Evolutionary conservation across 2,113 vertebrate genomes (phyloP), one percentile per base, ranked within the genome.

Genomic region (Archocentrus centrarchus): DNA sequence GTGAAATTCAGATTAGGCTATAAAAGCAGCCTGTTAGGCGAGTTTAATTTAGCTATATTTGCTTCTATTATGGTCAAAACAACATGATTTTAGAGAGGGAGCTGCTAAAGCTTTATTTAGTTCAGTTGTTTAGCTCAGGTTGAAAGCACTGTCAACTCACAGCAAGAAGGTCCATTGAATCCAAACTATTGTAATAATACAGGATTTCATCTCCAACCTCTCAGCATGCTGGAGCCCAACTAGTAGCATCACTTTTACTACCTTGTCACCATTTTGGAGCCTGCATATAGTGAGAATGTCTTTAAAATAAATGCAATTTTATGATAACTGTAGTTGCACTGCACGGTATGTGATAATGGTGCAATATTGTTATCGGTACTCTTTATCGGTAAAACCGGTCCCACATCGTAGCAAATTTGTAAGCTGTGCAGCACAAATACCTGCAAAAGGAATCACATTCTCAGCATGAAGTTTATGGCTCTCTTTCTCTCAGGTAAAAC

Each of bases 1-100:
- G 79, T 81, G 55, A 77, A 62, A 58, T 39, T 85, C 27, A 81
- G 63, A 63, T 75, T 3, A 77, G 58, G 79, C 79, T 76, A 7
- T 79, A n/a, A 81, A 87, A 81, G 58, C 10, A 53, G 8, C 17
- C 64, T 3, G 68, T 73, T 53, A 50, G 24, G 41, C 44, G 50
- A 2, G 0, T 73, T 17, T 18, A 53, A 18, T 79, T 75, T 83
- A 50, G 50, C 39, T 61, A 1, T 64, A 44, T 85, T 57, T 77
- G 24, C n/a, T 68, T 68, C 64, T 17, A 2, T 68, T 47, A 4
- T 41, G 39, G 32, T 83, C 17, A 59, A 55, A 85, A 53, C 11
- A 15, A 57, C 6, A 13, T 70, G 59, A 27, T 27, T 27, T 27
- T 27, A 27, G 27, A 27, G 27, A 27, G 27, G 27, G 27, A 27